These are phyloP conservation scores for Brachionichthys hirsutus DNA, from an alignment of 2,113 vertebrate genomes.

Conservation along the genomic window DNA sequence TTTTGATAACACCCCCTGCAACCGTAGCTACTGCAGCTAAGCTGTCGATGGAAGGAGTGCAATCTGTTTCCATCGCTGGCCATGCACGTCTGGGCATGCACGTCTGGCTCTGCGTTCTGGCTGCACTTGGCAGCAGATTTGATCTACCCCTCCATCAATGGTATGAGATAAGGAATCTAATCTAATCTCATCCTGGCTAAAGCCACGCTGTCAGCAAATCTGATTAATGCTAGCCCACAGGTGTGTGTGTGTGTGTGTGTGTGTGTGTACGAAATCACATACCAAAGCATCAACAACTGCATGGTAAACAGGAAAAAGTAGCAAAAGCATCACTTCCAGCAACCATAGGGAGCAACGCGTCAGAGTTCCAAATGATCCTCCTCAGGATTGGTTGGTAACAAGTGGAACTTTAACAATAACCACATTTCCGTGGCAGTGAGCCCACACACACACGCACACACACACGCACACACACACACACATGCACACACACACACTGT, in stretches of 20 bases:
- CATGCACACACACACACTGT: slow-evolving; percentile 1
- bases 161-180: slow-evolving; percentile 53
- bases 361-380: too few species aligned
- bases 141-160: slow-evolving; percentile 21
- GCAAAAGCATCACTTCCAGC: too few species aligned
- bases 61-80: neutral
- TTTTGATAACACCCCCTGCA: slow-evolving; percentile 16
- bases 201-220: slow-evolving; percentile 60
- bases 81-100: neutral
- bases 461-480: too few species aligned
- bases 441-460: slow-evolving; percentile 3
- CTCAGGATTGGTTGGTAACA: slow-evolving; percentile 2
- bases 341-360: too few species aligned
- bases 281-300: too few species aligned
- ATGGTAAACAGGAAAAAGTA: too few species aligned
- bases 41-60: slow-evolving; percentile 9
- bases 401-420: slow-evolving; percentile 47
- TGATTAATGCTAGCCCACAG: slow-evolving; percentile 59
- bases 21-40: slow-evolving; percentile 1
- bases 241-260: too few species aligned
- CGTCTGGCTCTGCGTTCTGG: neutral
- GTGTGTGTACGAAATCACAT: too few species aligned
- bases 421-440: slow-evolving; percentile 25
- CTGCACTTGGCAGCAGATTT: slow-evolving; percentile 20
- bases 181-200: too few species aligned